Evolutionary conservation across 2,888 invertebrate genomes (phyloP).

Genomic region (Eilema caniola): DNA sequence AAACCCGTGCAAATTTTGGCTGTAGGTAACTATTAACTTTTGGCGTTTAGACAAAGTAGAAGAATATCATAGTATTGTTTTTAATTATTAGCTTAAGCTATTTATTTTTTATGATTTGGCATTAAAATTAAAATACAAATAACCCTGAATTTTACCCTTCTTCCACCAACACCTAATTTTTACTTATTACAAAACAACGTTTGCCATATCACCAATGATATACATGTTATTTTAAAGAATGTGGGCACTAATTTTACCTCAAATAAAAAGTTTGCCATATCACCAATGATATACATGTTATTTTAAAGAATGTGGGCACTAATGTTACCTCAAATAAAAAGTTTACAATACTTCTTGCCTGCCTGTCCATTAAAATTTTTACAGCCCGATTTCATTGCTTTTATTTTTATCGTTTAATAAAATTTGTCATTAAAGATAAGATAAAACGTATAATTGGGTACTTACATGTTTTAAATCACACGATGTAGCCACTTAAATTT

Average conservation of each 20-base stretch:
- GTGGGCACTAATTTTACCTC: not conserved
- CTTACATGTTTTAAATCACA: constrained; percentile 37
- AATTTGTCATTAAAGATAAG: constrained; percentile 33
- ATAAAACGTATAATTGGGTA: constrained; percentile 35
- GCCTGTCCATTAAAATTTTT: constrained; percentile 25
- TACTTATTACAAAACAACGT: too few relatives aligned
- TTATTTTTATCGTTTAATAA: constrained; percentile 29
- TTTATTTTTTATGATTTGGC: too few relatives aligned
- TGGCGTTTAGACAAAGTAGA: too few relatives aligned
- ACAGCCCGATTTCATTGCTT: constrained; percentile 23
- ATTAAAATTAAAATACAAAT: too few relatives aligned
- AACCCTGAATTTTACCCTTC: too few relatives aligned
- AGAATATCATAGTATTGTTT: too few relatives aligned
- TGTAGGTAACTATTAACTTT: too few relatives aligned
- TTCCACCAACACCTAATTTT: too few relatives aligned
- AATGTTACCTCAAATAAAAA: not conserved
- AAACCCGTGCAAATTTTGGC: too few relatives aligned
- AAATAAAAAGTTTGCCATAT: too few relatives aligned
- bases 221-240: not conserved
- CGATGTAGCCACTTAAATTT: constrained; percentile 21
- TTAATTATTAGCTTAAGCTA: too few relatives aligned
- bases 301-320: not conserved
- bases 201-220: too few relatives aligned
- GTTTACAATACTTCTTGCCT: not conserved
- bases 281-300: not conserved